Base-by-base conservation (phyloP, 2,113 vertebrate species). In the Burhinus bistriatus region DNA sequence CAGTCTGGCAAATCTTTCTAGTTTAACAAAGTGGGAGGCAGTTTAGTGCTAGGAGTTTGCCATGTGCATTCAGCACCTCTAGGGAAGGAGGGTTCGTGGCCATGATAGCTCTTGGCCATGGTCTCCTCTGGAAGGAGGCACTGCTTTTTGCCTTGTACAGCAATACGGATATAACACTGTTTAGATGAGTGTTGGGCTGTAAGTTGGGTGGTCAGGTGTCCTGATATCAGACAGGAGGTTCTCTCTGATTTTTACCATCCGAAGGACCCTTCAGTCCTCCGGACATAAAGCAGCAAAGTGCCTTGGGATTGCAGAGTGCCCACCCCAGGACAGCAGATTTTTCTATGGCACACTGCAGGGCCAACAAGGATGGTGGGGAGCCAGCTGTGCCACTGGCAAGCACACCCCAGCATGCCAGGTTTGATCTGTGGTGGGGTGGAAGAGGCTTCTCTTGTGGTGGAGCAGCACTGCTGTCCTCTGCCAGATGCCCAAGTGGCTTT, bases 61-160 rank as follows among this genome's bases (percentile, higher is more conserved):
- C 30, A 5, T 1, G 0, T 30, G 36, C 1, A 3, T 51, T 55
- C 25, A 34, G n/a, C n/a, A 22, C 42, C 47, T 49, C 34, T 77
- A 42, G 30, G 6, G 12, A 25, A 42, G 52, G 45, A 42, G 32
- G 29, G 22, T 11, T 11, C 13, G 12, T 30, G 26, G 57, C 45
- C 22, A 8, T 8, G n/a, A 7, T 26, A 11, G 42, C 34, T 66
- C 47, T 38, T 32, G 54, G 44, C 29, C 23, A 4, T 25, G 36
- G 26, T 77, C 34, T 58, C 21, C 36, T 75, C 54, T 75, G 61
- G 47, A 40, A 40, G 47, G 23, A 77, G 47, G 15, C 15, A 4
- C 62, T 83, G 27, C 45, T 45, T 54, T 75, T 83, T 66, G 45
- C 38, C 54, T 83, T 25, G 29, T 54, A 17, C 20, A 47, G 8